A percentile compares a stretch with the other conserved stretches of the same genome.
Conservation (phyloP, 2,888 invertebrate species). For the Xestia sexstrigata region DNA sequence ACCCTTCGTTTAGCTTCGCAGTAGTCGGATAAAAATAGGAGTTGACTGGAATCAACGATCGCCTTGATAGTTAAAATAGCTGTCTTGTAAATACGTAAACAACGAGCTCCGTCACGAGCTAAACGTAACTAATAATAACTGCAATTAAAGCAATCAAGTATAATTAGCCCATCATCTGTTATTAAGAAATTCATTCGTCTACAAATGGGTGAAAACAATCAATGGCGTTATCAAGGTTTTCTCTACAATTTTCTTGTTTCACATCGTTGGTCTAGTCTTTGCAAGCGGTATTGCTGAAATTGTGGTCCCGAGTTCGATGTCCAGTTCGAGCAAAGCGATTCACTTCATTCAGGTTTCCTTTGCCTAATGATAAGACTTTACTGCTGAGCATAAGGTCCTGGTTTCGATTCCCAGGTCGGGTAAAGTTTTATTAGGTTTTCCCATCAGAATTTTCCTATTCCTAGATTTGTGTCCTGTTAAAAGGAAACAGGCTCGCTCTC, state of each 20-base stretch:
- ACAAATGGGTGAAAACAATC: slow-evolving; percentile 37
- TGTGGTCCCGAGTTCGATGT: neutral
- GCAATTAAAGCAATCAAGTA: slow-evolving; percentile 32
- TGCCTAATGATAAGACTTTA: too few species aligned
- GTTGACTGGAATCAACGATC: neutral
- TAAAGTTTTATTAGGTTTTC: too few species aligned
- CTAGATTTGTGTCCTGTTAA: too few species aligned
- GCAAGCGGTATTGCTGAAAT: neutral
- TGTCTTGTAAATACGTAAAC: neutral
- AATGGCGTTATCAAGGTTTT: slow-evolving; percentile 2
- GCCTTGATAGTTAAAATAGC: neutral
- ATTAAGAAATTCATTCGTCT: slow-evolving; percentile 21
- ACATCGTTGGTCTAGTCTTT: neutral
- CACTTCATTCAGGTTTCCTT: too few species aligned
- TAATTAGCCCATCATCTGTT: slow-evolving; percentile 24
- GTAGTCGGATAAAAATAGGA: too few species aligned
- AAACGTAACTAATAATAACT: slow-evolving; percentile 9
- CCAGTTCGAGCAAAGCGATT: neutral
- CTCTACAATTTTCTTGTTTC: neutral
- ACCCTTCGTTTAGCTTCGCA: too few species aligned
- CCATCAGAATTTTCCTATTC: too few species aligned
- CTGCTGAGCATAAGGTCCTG: too few species aligned
- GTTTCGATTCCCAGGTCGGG: too few species aligned
- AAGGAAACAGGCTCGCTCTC: too few species aligned
- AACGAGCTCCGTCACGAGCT: too few species aligned